phyloP scores from a whole-genome alignment of 2,888 invertebrate species.

The Polietes domitor region DNA sequence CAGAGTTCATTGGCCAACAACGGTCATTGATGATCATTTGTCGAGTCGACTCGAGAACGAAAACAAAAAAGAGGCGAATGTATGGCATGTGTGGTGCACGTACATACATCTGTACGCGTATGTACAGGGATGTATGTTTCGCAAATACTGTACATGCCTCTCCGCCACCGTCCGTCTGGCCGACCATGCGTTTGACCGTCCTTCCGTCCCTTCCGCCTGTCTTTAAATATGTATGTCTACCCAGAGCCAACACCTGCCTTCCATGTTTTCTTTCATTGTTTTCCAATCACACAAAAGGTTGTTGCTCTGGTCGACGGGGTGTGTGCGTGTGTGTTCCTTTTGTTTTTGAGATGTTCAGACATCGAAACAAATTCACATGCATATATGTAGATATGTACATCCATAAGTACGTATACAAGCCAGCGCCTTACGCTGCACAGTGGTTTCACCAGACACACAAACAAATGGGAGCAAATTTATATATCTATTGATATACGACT shows the following conservation, averaged over 20 bases:
- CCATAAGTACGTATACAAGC: no score
- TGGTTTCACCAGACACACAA: no score
- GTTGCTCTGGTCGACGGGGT: conserved; percentile 48
- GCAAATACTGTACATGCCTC: background rate
- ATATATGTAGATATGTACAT: no score
- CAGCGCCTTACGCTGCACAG: no score
- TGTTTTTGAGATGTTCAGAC: background rate
- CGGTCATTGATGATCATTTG: conserved; percentile 35
- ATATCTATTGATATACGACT: no score
- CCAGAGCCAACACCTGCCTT: conserved; percentile 42
- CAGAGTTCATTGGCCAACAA: conserved; percentile 48
- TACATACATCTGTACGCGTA: background rate
- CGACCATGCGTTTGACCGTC: background rate
- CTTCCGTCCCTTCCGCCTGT: background rate
- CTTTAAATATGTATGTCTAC: conserved; percentile 4
- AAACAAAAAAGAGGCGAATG: background rate
- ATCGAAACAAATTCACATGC: background rate
- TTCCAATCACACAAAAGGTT: conserved; percentile 49
- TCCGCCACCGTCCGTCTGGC: no score
- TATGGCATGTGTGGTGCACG: background rate
- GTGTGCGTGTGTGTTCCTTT: background rate
- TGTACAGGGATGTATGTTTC: background rate
- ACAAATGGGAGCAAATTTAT: no score
- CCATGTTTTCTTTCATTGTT: conserved; percentile 24
- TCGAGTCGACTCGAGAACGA: background rate